Evolutionary conservation across 2,113 vertebrate genomes (phyloP).

Genomic region (Anoura caudifer): DNA sequence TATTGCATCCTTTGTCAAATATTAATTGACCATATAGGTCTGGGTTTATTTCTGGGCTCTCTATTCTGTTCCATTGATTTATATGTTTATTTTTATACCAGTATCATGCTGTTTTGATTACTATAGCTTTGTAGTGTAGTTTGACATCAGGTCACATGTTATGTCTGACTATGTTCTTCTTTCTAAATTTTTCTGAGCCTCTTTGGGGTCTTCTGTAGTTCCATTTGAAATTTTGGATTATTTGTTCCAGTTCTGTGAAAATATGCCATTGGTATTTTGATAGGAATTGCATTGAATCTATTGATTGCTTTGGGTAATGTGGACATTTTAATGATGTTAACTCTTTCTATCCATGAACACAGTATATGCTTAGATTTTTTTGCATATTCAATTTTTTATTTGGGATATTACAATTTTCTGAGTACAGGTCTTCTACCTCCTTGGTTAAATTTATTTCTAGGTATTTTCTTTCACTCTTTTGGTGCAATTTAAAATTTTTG

Average conservation of each 20-base stretch:
- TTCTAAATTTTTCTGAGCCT: neutral
- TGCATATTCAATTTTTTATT: neutral
- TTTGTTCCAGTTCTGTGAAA: neutral
- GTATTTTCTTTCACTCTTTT: neutral
- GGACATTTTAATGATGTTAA: neutral
- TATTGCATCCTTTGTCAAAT: neutral
- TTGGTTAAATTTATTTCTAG: neutral
- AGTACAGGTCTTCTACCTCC: neutral
- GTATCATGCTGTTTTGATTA: neutral
- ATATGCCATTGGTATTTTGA: neutral
- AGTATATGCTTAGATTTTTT: neutral
- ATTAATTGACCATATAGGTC: neutral
- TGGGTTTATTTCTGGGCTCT: neutral
- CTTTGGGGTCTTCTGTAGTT: neutral
- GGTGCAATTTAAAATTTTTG: no score
- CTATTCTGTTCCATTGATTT: neutral
- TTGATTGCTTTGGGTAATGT: neutral
- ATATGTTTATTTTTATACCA: neutral
- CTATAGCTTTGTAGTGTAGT: neutral
- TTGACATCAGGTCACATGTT: neutral
- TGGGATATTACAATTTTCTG: neutral
- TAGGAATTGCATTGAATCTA: neutral
- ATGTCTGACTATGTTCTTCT: neutral
- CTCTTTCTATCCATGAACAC: neutral
- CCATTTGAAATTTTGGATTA: neutral